phyloP scores from a whole-genome alignment of 2,113 vertebrate genomes.

The Forbesichthys papilliferus region DNA sequence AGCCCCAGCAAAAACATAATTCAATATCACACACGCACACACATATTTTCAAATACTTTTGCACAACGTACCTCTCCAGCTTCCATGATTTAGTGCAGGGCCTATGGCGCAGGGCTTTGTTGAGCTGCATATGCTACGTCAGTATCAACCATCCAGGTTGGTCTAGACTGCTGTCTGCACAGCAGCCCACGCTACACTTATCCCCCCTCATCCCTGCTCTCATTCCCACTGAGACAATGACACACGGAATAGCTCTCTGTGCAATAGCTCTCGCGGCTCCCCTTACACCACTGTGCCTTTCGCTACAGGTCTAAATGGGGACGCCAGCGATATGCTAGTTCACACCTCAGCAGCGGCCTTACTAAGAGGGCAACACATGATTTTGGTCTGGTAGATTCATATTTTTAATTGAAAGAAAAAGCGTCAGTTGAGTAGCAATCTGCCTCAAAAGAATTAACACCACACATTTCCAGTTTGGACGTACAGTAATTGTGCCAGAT shows the following conservation, averaged over 20 bases:
- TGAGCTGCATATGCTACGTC: conserved; percentile 42
- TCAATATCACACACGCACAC: not conserved
- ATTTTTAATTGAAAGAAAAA: conserved; percentile 60
- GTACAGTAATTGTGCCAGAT: conserved; percentile 62
- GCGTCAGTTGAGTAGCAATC: conserved; percentile 57
- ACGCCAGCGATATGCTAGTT: conserved; percentile 37
- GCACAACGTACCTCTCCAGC: too few relatives aligned
- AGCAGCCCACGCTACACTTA: conserved; percentile 41
- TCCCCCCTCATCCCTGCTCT: conserved; percentile 45
- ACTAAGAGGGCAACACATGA: conserved; percentile 44
- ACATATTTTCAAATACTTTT: conserved; percentile 7
- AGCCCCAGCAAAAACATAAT: conserved; percentile 46
- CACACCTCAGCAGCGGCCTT: conserved; percentile 40
- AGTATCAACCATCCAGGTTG: conserved; percentile 45
- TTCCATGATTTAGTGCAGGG: too few relatives aligned
- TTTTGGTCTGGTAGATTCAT: conserved; percentile 55
- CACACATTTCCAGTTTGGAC: conserved; percentile 68
- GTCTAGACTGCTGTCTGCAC: conserved; percentile 48
- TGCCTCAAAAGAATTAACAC: conserved; percentile 61
- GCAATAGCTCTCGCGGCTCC: conserved; percentile 37
- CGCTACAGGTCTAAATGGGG: conserved; percentile 29
- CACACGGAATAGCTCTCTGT: conserved; percentile 28
- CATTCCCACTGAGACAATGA: conserved; percentile 41
- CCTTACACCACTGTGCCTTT: conserved; percentile 29
- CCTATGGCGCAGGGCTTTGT: conserved; percentile 33